phyloP scores from a whole-genome alignment of 2,888 invertebrate genomes.

The Phortica magna region DNA sequence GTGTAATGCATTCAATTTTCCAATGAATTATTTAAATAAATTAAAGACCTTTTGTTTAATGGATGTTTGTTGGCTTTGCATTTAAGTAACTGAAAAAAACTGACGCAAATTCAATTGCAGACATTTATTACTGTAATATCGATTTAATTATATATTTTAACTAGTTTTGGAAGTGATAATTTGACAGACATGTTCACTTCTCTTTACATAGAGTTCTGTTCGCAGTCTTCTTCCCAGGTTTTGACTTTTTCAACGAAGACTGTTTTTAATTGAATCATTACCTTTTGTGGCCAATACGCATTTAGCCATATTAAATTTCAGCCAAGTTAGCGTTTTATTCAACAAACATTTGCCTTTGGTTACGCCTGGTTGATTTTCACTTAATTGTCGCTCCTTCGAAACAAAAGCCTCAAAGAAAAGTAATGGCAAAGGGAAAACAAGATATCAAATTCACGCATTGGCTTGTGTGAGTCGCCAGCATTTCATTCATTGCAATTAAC shows the following conservation, averaged over 20 bases:
- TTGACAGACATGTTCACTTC: no score
- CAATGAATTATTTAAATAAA: no score
- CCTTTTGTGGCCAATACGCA: not conserved
- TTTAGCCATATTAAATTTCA: not conserved
- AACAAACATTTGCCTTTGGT: constrained; percentile 40
- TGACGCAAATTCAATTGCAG: no score
- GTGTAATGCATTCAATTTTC: no score
- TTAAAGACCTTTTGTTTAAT: no score
- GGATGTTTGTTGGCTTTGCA: no score
- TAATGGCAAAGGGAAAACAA: not conserved
- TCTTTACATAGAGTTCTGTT: no score
- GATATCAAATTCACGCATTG: constrained; percentile 40
- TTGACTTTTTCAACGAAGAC: not conserved
- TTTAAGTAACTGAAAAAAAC: no score
- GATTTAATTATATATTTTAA: no score
- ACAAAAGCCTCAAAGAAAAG: not conserved
- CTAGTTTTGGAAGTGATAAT: no score
- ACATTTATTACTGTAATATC: no score
- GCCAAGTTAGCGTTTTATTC: constrained; percentile 13
- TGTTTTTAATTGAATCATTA: constrained; percentile 12
- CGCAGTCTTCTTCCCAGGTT: not conserved
- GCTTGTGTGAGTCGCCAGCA: constrained; percentile 11
- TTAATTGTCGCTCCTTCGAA: constrained; percentile 39
- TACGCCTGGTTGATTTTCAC: constrained; percentile 43
- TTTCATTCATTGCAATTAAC: constrained; percentile 50